Evolutionary conservation across 2,113 vertebrate species (phyloP).

Genomic region (Helogale parvula): DNA sequence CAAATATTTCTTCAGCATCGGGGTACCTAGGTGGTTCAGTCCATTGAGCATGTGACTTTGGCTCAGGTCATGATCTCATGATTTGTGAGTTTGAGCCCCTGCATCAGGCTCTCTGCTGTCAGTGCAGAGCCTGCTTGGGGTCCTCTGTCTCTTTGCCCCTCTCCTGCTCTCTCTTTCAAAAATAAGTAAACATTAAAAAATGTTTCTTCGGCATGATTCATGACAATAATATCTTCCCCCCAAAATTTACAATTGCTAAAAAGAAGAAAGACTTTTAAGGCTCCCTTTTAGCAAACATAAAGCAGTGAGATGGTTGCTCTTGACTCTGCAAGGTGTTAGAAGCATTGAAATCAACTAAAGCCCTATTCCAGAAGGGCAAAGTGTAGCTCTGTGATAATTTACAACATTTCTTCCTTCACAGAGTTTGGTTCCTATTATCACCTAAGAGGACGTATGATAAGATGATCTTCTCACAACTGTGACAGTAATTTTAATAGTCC

Average conservation of each 20-base stretch:
- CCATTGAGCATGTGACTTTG: too few relatives aligned
- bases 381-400: not conserved
- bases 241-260: not conserved
- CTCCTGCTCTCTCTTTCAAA: too few relatives aligned
- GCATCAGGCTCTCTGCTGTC: too few relatives aligned
- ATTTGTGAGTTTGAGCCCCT: too few relatives aligned
- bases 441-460: slow-evolving; percentile 1
- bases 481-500: not conserved
- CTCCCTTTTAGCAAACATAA: not conserved
- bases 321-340: not conserved
- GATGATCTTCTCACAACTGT: not conserved
- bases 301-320: not conserved
- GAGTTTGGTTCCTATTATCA: not conserved
- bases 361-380: not conserved
- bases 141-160: too few relatives aligned
- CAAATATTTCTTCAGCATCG: not conserved
- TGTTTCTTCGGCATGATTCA: not conserved
- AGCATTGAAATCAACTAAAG: slow-evolving; percentile 2
- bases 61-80: too few relatives aligned
- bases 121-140: too few relatives aligned
- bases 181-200: too few relatives aligned
- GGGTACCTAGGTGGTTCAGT: too few relatives aligned
- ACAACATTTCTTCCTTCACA: not conserved
- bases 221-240: not conserved
- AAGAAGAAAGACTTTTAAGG: not conserved